Evolutionary conservation across 2,888 invertebrate genomes (phyloP).

Genomic region (Lapara coniferarum): DNA sequence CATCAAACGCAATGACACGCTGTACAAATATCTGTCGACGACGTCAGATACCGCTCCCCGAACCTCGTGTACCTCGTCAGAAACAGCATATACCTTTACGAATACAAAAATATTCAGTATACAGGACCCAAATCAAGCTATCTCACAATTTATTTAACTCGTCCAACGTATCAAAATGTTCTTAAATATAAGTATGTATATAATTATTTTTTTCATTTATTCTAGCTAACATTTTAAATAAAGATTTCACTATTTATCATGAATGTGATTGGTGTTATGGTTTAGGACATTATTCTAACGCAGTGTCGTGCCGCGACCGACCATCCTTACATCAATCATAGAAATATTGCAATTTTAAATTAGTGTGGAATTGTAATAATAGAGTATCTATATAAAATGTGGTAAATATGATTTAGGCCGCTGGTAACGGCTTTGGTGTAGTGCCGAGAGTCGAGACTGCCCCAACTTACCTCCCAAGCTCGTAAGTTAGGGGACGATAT

Average conservation of each 20-base stretch:
- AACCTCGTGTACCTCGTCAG: slow-evolving; percentile 7
- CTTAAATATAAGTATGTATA: slow-evolving; percentile 38
- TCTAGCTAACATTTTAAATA: slow-evolving; percentile 57
- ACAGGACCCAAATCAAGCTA: slow-evolving; percentile 55
- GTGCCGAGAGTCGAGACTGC: not conserved
- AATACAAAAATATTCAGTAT: slow-evolving; percentile 34
- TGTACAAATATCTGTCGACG: not conserved
- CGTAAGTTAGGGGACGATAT: too few species aligned
- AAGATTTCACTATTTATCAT: slow-evolving; percentile 40
- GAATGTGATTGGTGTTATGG: slow-evolving; percentile 45
- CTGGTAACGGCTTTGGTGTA: not conserved
- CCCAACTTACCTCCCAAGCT: not conserved
- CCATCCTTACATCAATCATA: not conserved
- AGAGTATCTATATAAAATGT: slow-evolving; percentile 8
- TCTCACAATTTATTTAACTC: slow-evolving; percentile 44
- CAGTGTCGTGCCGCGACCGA: slow-evolving; percentile 4
- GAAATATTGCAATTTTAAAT: slow-evolving; percentile 7
- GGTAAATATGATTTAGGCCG: slow-evolving; percentile 11
- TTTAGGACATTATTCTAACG: slow-evolving; percentile 20
- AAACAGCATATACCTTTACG: slow-evolving; percentile 9
- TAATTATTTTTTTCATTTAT: slow-evolving; percentile 55
- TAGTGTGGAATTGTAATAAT: slow-evolving; percentile 5
- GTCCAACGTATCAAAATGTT: slow-evolving; percentile 69
- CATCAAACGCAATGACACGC: too few species aligned
- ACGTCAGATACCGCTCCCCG: not conserved